Evolutionary conservation across 2,113 vertebrate genomes (phyloP).

Genomic region (Lasiurus cinereus): DNA sequence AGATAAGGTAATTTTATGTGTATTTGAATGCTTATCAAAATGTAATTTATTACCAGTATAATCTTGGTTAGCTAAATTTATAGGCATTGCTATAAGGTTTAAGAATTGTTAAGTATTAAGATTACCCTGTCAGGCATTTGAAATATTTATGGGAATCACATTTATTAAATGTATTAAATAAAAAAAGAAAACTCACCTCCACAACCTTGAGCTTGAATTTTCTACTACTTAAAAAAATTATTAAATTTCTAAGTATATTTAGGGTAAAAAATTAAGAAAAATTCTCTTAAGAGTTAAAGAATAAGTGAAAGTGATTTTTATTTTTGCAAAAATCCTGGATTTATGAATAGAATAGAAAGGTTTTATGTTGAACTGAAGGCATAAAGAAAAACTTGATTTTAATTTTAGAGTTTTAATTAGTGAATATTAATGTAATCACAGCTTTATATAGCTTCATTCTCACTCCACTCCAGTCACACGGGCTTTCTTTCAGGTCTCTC

Average conservation of each 20-base stretch:
- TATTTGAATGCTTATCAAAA: constrained; percentile 28
- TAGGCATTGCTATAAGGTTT: constrained; percentile 24
- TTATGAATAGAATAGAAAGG: constrained; percentile 14
- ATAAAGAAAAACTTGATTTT: constrained; percentile 35
- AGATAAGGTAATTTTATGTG: background rate
- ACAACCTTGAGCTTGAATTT: no score
- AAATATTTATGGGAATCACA: background rate
- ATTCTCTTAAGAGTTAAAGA: constrained; percentile 30
- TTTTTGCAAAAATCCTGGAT: constrained; percentile 1
- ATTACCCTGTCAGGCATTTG: constrained; percentile 3
- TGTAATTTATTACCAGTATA: constrained; percentile 42
- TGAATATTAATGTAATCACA: constrained; percentile 19
- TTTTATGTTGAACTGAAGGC: constrained; percentile 32
- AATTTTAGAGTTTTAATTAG: constrained; percentile 32
- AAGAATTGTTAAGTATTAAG: constrained; percentile 46
- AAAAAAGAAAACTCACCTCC: no score
- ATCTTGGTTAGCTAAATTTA: constrained; percentile 38
- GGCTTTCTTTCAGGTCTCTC: background rate
- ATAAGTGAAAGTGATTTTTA: background rate
- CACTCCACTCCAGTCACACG: background rate
- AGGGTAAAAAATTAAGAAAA: background rate
- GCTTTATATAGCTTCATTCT: background rate
- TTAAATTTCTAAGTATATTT: constrained; percentile 18
- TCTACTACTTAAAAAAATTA: no score
- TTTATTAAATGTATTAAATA: background rate